Base-by-base conservation (phyloP, 2,797 vertebrate genomes). In the Pygocentrus nattereri region DNA sequence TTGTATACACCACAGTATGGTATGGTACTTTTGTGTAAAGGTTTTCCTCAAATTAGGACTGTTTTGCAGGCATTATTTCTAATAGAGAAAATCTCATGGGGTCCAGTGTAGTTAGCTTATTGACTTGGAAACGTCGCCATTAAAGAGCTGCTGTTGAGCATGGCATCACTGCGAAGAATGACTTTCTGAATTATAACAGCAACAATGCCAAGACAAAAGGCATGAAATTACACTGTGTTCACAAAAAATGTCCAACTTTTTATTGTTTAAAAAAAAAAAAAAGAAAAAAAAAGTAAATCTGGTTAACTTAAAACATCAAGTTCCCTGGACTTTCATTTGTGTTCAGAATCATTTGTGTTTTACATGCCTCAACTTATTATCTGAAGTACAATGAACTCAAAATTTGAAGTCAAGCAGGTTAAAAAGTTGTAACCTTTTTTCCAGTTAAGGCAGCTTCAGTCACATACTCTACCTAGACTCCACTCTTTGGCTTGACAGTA, bases 221-320 rank as follows among this genome's bases (percentile, higher is more conserved):
- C 5, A 54, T 30, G 30, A 25, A 82, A 73, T 31, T n/a, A 67
- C 25, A n/a, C 27, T 25, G 18, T 62, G 38, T 34, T 77, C 61
- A 47, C 58, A 23, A 65, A 78, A 44, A 44, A 44, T 44, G 12
- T 44, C 41, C 41, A 44, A 3, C 41, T 41, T 41, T 7, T 41
- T 34, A 34, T n/a, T n/a, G n/a, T n/a, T n/a, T n/a, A n/a, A n/a
- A n/a, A n/a, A n/a, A n/a, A n/a, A n/a, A n/a, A n/a, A n/a, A n/a
- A n/a, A n/a, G n/a, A n/a, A n/a, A n/a, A 34, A 34, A 6, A 34
- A 34, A 34, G 34, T 34, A 34, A 34, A 3, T 34, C 34, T 34
- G 34, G 2, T 34, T 34, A 34, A 34, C 34, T 34, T 34, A 34
- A 34, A 34, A 34, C 34, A 34, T 34, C 6, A 34, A 34, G 34